Evolutionary conservation across 2,797 vertebrate genomes (phyloP).

Genomic region (Varecia variegata): DNA sequence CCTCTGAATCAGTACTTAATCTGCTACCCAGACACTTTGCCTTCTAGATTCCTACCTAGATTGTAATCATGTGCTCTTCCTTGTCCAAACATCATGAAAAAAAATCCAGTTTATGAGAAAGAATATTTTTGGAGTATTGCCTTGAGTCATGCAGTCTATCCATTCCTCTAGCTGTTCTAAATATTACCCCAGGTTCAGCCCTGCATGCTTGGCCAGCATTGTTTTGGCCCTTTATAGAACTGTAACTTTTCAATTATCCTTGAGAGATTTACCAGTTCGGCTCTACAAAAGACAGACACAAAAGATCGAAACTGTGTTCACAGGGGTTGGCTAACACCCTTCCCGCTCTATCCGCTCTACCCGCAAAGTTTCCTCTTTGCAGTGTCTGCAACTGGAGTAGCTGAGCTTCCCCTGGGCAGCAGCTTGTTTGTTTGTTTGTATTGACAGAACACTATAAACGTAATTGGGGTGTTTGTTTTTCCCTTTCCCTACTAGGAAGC

Average conservation of each 20-base stretch:
- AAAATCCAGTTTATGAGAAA: slow-evolving; percentile 58
- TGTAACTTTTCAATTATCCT: slow-evolving; percentile 27
- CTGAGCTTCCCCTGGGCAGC: neutral
- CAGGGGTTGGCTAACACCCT: neutral
- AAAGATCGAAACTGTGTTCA: neutral
- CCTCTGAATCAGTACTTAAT: neutral
- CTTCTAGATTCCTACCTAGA: neutral
- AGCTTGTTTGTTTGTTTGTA: too few species aligned
- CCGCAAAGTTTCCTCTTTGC: neutral
- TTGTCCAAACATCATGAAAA: slow-evolving; percentile 13
- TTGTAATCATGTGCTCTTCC: neutral
- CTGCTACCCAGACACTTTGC: neutral
- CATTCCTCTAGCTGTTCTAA: slow-evolving; percentile 30
- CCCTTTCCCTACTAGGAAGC: neutral
- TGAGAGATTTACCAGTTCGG: slow-evolving; percentile 39
- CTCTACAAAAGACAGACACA: neutral
- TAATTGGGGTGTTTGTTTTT: fast-evolving
- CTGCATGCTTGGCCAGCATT: slow-evolving; percentile 36
- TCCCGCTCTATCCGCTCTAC: neutral
- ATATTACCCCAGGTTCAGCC: slow-evolving; percentile 31
- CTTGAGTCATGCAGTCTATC: slow-evolving; percentile 44
- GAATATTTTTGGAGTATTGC: slow-evolving; percentile 55
- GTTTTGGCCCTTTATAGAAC: neutral
- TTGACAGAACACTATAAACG: neutral
- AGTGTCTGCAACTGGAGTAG: neutral